Evolutionary conservation across 2,113 vertebrate species (phyloP).

Genomic region (Perca schrenkii): DNA sequence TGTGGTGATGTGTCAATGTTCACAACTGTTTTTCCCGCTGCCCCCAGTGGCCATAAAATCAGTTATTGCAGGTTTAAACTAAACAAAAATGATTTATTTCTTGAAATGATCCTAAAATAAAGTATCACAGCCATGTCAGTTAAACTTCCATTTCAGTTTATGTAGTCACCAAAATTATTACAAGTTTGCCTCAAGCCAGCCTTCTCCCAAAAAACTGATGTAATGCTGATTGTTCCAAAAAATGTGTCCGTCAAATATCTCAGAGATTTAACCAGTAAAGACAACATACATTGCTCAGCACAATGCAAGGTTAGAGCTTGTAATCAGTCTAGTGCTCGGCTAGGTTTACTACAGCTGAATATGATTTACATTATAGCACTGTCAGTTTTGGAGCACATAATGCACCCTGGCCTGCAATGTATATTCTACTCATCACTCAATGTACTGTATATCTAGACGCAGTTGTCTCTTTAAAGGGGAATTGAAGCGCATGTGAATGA

Average conservation of each 20-base stretch:
- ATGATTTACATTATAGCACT: background rate
- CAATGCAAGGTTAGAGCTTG: background rate
- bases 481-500: conserved; percentile 28
- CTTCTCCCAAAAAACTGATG: background rate
- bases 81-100: background rate
- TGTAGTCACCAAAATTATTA: background rate
- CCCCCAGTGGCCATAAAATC: too few relatives aligned
- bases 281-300: background rate
- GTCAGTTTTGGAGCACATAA: background rate
- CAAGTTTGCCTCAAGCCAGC: background rate
- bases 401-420: background rate
- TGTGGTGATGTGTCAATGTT: background rate
- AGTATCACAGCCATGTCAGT: background rate
- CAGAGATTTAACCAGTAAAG: background rate
- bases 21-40: background rate
- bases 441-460: background rate
- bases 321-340: background rate
- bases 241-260: conserved; percentile 7
- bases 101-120: background rate
- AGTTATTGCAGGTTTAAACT: background rate
- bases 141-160: background rate
- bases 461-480: conserved; percentile 2
- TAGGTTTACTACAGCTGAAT: background rate
- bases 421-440: background rate
- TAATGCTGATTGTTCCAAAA: background rate